phyloP scores from a whole-genome alignment of 1,140 invertebrate species.

The Gryon sp. region DNA sequence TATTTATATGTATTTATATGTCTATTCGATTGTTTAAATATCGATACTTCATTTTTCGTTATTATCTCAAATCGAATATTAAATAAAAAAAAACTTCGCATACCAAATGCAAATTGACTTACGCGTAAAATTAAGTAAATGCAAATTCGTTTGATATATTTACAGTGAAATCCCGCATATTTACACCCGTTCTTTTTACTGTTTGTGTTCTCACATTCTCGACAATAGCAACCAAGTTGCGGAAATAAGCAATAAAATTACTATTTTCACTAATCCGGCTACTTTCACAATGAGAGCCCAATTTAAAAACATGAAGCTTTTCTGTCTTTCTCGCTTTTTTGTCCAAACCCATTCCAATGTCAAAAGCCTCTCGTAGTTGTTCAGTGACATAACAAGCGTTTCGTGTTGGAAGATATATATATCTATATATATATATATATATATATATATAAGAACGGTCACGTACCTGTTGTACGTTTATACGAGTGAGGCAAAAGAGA shows the following conservation, averaged over 20 bases:
- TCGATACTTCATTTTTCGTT: too few relatives aligned
- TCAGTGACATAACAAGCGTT: slow-evolving; percentile 10
- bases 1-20: too few relatives aligned
- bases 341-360: slow-evolving; percentile 11
- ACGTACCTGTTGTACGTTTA: slow-evolving; percentile 20
- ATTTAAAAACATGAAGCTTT: slow-evolving; percentile 34
- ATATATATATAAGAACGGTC: too few relatives aligned
- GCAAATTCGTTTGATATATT: slow-evolving; percentile 24
- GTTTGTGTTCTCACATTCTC: slow-evolving; percentile 15
- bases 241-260: slow-evolving; percentile 42
- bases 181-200: neutral
- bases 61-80: too few relatives aligned
- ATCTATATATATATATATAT: too few relatives aligned
- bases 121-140: slow-evolving; percentile 27
- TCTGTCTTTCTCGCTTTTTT: too few relatives aligned
- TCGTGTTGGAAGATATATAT: too few relatives aligned
- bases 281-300: slow-evolving; percentile 20
- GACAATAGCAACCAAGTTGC: slow-evolving; percentile 1
- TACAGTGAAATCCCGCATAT: neutral
- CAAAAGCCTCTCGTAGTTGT: neutral
- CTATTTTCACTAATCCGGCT: slow-evolving; percentile 32
- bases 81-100: neutral
- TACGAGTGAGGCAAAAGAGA: neutral
- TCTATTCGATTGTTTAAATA: too few relatives aligned
- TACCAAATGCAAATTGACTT: slow-evolving; percentile 9